phyloP scores from a whole-genome alignment of 1,140 invertebrate species.

The Scylla paramamosain region DNA sequence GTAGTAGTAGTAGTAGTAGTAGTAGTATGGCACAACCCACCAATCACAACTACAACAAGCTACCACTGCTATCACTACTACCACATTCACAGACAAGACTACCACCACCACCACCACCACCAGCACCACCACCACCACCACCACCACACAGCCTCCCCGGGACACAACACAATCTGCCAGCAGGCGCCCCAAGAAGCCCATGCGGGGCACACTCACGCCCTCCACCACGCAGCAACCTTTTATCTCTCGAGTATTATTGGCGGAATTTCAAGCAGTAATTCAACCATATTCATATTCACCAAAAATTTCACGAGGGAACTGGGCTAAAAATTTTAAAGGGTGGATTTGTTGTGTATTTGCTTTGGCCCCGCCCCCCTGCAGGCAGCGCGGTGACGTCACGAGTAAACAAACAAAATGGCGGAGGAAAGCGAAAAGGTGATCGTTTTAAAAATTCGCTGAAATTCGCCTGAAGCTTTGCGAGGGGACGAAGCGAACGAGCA shows the following conservation, averaged over 20 bases:
- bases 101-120: too few relatives aligned
- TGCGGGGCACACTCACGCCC: too few relatives aligned
- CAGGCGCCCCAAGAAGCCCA: too few relatives aligned
- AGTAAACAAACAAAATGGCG: constrained; percentile 4
- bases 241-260: background rate
- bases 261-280: background rate
- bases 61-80: too few relatives aligned
- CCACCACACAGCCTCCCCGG: too few relatives aligned
- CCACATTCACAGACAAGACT: too few relatives aligned
- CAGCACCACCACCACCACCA: too few relatives aligned
- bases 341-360: background rate
- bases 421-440: background rate
- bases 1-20: too few relatives aligned
- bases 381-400: background rate
- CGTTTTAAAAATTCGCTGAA: background rate
- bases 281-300: background rate
- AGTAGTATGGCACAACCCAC: too few relatives aligned
- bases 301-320: background rate
- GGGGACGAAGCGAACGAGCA: background rate
- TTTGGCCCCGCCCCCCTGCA: background rate
- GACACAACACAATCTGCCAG: too few relatives aligned
- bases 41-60: too few relatives aligned
- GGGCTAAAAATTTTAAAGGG: background rate
- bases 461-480: background rate
- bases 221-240: background rate